phyloP scores from a whole-genome alignment of 2,797 vertebrate species.

The Enteromius trimaculatus region DNA sequence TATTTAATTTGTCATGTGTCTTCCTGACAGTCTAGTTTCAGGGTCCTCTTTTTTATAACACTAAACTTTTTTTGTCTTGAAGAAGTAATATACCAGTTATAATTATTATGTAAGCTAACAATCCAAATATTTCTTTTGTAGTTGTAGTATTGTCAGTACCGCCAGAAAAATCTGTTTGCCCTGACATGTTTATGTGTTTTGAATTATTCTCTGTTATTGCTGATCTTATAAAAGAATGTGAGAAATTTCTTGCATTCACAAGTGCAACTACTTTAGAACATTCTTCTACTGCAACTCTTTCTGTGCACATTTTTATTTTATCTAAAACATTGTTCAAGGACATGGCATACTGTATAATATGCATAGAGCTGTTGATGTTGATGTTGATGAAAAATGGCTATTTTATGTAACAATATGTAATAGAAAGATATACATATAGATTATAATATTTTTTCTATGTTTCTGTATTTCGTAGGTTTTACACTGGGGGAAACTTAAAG shows the following conservation, averaged over 20 bases:
- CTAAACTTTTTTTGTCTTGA: background rate
- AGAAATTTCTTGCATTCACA: background rate
- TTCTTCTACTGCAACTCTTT: background rate
- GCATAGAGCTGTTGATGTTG: background rate
- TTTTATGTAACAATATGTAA: background rate
- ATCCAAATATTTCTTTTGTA: background rate
- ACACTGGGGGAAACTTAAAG: background rate
- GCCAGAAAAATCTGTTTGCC: background rate
- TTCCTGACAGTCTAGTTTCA: background rate
- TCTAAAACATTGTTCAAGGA: background rate
- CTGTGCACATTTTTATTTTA: background rate
- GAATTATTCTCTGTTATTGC: background rate
- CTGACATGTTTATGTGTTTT: background rate
- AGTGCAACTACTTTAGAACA: background rate
- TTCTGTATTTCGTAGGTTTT: background rate
- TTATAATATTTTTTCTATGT: background rate
- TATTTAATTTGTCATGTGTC: background rate
- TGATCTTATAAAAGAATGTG: background rate
- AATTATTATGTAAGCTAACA: background rate
- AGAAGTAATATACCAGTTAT: background rate
- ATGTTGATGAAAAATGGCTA: background rate
- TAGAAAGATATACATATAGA: background rate
- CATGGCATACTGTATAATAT: background rate
- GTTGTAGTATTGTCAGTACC: background rate
- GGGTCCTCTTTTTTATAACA: background rate